Evolutionary conservation across 2,888 invertebrate genomes (phyloP).

Genomic region (Pachymerium ferrugineum): DNA sequence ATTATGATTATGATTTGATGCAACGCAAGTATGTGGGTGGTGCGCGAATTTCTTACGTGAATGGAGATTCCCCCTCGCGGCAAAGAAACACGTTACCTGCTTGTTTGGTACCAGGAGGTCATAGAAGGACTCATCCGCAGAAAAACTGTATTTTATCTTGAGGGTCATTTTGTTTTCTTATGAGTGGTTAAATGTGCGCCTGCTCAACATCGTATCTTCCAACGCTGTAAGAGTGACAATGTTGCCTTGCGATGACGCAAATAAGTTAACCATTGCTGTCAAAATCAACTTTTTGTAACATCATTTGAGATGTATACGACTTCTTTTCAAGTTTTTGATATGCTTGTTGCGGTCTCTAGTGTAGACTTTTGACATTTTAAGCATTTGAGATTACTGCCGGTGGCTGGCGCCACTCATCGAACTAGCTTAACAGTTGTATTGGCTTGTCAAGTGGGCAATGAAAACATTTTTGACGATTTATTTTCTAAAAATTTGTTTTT

Average conservation of each 20-base stretch:
- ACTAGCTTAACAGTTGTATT: too few species aligned
- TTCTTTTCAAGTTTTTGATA: not conserved
- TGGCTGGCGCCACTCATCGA: too few species aligned
- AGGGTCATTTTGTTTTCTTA: slow-evolving; percentile 43
- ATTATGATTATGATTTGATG: slow-evolving; percentile 74
- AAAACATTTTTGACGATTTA: too few species aligned
- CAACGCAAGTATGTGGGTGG: slow-evolving; percentile 72
- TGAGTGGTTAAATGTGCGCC: too few species aligned
- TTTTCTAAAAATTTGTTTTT: too few species aligned
- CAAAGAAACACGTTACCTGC: slow-evolving; percentile 39
- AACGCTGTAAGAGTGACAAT: not conserved
- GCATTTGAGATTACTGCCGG: not conserved
- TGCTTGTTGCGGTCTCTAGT: not conserved
- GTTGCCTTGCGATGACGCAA: not conserved
- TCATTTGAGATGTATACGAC: not conserved
- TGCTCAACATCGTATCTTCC: not conserved
- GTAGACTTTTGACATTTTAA: not conserved
- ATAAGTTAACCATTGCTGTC: not conserved
- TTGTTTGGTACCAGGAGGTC: slow-evolving; percentile 45
- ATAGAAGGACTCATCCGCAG: slow-evolving; percentile 50
- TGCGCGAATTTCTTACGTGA: slow-evolving; percentile 85
- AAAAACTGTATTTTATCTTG: slow-evolving; percentile 84
- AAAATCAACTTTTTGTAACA: not conserved
- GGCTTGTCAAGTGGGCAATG: too few species aligned
- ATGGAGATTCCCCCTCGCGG: slow-evolving; percentile 65